phyloP scores from a whole-genome alignment of 2,888 invertebrate genomes.

The Calliopum simillimum region DNA sequence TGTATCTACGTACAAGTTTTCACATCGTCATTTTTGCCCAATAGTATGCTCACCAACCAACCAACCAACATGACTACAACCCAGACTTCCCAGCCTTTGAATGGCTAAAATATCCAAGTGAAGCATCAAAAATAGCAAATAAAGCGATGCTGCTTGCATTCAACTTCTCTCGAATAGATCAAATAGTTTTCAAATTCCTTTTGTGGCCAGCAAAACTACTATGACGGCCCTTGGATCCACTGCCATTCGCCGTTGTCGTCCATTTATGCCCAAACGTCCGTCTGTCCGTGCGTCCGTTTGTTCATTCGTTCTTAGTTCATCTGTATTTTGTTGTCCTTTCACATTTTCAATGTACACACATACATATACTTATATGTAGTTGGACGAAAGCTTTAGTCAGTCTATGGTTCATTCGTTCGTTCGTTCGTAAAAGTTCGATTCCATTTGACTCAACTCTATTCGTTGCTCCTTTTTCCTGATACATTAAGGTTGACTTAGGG shows the following conservation, averaged over 20 bases:
- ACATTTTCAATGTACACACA: too few species aligned
- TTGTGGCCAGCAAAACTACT: conserved; percentile 1
- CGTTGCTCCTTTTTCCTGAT: not conserved
- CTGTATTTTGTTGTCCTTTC: not conserved
- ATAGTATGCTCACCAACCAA: not conserved
- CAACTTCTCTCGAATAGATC: conserved; percentile 15
- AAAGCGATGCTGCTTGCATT: not conserved
- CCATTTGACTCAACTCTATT: not conserved
- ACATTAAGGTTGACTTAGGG: too few species aligned
- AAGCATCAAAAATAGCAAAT: conserved; percentile 4
- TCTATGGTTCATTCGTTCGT: too few species aligned
- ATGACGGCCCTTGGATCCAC: conserved; percentile 1
- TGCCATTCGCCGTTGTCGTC: not conserved
- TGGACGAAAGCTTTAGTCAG: too few species aligned
- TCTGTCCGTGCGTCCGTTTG: conserved; percentile 11
- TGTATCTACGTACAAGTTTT: too few species aligned
- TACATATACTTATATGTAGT: too few species aligned
- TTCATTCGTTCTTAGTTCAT: not conserved
- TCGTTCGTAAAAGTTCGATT: too few species aligned
- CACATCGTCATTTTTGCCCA: not conserved
- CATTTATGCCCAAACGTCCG: not conserved
- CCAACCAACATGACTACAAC: too few species aligned
- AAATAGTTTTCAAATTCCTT: conserved; percentile 15
- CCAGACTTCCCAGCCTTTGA: not conserved
- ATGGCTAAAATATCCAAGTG: not conserved